Base-by-base conservation (phyloP, 2,888 invertebrate species). In the Limnephilus auricula region DNA sequence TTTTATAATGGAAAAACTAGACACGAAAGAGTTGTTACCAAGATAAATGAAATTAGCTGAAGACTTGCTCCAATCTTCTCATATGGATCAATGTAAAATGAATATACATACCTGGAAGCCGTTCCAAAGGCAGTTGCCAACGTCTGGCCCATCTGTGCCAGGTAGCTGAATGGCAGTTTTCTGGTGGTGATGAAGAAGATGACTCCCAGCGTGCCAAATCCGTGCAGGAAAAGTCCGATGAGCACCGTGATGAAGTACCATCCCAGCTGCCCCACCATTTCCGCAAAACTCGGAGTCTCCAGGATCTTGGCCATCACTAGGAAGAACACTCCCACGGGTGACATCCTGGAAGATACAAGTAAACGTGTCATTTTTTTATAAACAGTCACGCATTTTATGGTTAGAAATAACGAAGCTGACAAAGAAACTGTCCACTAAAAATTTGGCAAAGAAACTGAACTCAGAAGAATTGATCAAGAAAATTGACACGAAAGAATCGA, bases 91-190 rank as follows among this genome's bases (percentile, higher is more conserved):
- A 40, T 12, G 40, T 40, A 40, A 40, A 40, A 40, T 40, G 12
- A 2, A 12, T 40, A 40, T 40, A 4, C n/a, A 93, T 94, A 97
- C 97, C 98, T 98, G 79, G 99, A 99, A 45, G 99, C 98, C 45
- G 99, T 99, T 93, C 99, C 99, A 94, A 99, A 99, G 84, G 99
- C 99, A 1, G 99, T 99, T 5, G 98, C 98, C 95, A 99, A 96
- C 34, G 99, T 99, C 94, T 99, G 98, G 92, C 98, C 97, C 96
- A 99, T 97, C 94, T 98, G 98, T 25, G 97, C 97, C 91, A 98
- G 97, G 94, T 97, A 98, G 91, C 96, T 96, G 94, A 98, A 98
- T 0, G 99, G 99, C 93, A 99, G 96, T 93, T 97, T 97, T 94
- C 98, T 97, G 0, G 98, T 98, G 80, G 97, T 97, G 93, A 98